These are phyloP conservation scores for Arctocebus calabarensis DNA, from an alignment of 2,797 vertebrate species.

Conservation along the genomic window DNA sequence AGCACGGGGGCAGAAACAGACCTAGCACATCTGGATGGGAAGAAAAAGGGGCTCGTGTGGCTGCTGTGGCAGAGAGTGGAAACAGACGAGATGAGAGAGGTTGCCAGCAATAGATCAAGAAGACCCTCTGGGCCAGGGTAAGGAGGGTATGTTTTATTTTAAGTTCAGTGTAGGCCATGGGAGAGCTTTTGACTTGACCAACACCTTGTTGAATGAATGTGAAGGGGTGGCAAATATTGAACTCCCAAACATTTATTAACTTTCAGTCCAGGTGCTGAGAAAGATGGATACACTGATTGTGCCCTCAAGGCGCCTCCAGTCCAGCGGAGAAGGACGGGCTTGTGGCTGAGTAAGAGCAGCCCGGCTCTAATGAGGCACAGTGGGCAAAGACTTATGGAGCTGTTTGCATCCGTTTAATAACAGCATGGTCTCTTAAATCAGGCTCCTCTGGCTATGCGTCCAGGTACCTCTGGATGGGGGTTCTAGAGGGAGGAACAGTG, in stretches of 20 bases:
- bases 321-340: background rate
- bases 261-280: background rate
- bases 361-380: background rate
- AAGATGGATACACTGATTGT: background rate
- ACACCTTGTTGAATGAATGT: background rate
- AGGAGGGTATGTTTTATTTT: background rate
- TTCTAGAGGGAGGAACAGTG: background rate
- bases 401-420: background rate
- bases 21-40: background rate
- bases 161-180: background rate
- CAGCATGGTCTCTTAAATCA: background rate
- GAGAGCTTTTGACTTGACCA: background rate
- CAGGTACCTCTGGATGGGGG: background rate
- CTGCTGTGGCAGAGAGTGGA: background rate
- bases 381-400: background rate
- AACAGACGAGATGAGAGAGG: background rate
- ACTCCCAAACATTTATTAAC: background rate
- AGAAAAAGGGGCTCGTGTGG: background rate
- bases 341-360: background rate
- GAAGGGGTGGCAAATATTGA: background rate
- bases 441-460: background rate
- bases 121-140: background rate
- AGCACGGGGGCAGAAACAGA: background rate
- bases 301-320: background rate
- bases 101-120: background rate